Evolutionary conservation across 2,113 vertebrate species (phyloP).

Genomic region (Ciconia maguari): DNA sequence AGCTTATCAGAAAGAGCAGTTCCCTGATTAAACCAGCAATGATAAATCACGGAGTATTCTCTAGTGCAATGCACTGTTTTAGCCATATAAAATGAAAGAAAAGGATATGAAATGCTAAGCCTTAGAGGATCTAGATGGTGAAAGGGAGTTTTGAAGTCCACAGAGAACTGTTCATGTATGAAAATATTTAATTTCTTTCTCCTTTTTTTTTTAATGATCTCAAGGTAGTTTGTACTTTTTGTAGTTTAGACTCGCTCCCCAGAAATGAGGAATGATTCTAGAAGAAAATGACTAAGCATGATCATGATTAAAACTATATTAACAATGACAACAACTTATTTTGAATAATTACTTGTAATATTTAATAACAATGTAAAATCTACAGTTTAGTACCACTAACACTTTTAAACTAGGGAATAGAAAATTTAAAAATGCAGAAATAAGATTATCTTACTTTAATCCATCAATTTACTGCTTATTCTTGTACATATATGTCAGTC

Average conservation of each 20-base stretch:
- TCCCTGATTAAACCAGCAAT: conserved; percentile 50
- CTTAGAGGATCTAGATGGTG: background rate
- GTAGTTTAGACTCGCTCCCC: background rate
- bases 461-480: background rate
- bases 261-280: background rate
- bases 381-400: background rate
- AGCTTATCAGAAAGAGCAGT: conserved; percentile 62
- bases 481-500: background rate
- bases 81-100: conserved; percentile 45
- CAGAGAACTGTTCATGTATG: background rate
- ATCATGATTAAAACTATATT: background rate
- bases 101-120: conserved; percentile 14
- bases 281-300: background rate
- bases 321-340: background rate
- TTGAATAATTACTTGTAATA: background rate
- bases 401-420: background rate
- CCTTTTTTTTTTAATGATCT: background rate
- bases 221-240: background rate
- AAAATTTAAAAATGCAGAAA: background rate
- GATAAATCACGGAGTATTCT: conserved; percentile 61
- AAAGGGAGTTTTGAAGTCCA: conserved; percentile 23
- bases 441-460: background rate
- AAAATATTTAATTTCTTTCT: conserved; percentile 41
- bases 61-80: background rate
- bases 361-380: background rate